phyloP scores from a whole-genome alignment of 2,888 invertebrate species.

The Danaus chrysippus region DNA sequence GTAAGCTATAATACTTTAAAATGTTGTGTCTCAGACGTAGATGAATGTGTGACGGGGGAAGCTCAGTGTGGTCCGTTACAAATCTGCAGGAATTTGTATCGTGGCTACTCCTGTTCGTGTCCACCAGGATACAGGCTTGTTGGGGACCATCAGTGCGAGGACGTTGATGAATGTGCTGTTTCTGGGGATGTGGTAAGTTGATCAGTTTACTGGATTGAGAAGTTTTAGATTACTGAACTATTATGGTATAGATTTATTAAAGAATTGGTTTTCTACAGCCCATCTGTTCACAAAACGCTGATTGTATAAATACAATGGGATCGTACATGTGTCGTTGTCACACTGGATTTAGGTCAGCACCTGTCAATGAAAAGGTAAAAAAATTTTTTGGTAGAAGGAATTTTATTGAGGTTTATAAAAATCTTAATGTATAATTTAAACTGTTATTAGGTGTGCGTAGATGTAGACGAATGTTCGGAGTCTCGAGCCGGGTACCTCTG shows the following conservation, averaged over 20 bases:
- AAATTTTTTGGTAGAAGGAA: neutral
- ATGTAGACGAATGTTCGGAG: conserved; percentile 83
- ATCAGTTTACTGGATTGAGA: conserved; percentile 1
- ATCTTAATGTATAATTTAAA: neutral
- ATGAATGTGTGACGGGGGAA: conserved; percentile 89
- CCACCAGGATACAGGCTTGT: conserved; percentile 81
- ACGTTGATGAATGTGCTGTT: conserved; percentile 89
- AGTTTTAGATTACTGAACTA: too few species aligned
- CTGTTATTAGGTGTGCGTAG: conserved; percentile 69
- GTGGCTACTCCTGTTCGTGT: conserved; percentile 89
- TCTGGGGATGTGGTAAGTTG: conserved; percentile 32
- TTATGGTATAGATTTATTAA: neutral
- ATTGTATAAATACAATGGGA: conserved; percentile 70
- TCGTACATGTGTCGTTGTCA: conserved; percentile 72
- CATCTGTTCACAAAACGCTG: conserved; percentile 65
- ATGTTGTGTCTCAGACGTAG: conserved; percentile 81
- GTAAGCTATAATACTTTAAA: too few species aligned
- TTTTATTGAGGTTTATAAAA: neutral
- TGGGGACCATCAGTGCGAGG: conserved; percentile 83
- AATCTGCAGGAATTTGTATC: conserved; percentile 89
- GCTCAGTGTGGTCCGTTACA: conserved; percentile 88
- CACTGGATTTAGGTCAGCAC: conserved; percentile 62
- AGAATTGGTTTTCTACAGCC: conserved; percentile 46
- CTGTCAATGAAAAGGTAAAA: conserved; percentile 68
- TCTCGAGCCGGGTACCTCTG: conserved; percentile 75